Evolutionary conservation across 2,888 invertebrate genomes (phyloP).

Genomic region (Watsonalla cultraria): DNA sequence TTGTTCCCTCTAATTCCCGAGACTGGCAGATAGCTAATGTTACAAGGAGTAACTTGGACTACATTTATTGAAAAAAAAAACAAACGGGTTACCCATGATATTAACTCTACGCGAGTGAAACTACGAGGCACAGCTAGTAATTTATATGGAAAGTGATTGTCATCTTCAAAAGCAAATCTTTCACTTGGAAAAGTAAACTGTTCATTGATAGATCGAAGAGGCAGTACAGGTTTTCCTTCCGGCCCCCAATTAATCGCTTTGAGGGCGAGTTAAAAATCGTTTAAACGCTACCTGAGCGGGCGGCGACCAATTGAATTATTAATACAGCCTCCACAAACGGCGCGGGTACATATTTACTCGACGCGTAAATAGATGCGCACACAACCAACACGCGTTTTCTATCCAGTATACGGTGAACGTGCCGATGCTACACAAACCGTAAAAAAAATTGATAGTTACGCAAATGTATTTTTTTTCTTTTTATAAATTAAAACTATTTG

Average conservation of each 20-base stretch:
- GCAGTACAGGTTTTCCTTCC: slow-evolving; percentile 3
- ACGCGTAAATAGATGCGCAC: slow-evolving; percentile 78
- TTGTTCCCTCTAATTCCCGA: too few relatives aligned
- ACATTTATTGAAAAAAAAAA: too few relatives aligned
- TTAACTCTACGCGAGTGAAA: too few relatives aligned
- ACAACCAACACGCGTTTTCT: slow-evolving; percentile 74
- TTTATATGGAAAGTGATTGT: too few relatives aligned
- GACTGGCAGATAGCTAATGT: too few relatives aligned
- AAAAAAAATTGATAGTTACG: too few relatives aligned
- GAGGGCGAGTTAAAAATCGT: slow-evolving; percentile 75
- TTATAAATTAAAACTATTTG: too few relatives aligned
- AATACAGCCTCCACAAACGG: slow-evolving; percentile 77
- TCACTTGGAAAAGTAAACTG: not conserved
- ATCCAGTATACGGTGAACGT: slow-evolving; percentile 37
- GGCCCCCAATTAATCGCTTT: slow-evolving; percentile 67
- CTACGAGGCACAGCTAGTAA: too few relatives aligned
- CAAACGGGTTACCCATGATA: too few relatives aligned
- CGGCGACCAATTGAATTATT: slow-evolving; percentile 76
- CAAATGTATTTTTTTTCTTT: too few relatives aligned
- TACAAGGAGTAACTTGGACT: too few relatives aligned
- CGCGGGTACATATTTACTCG: slow-evolving; percentile 77
- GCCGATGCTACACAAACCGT: slow-evolving; percentile 13
- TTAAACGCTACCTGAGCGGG: slow-evolving; percentile 71
- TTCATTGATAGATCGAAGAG: not conserved
- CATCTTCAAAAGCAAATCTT: not conserved